Base-by-base conservation (phyloP, 2,113 vertebrate species). In the Porphyrio hochstetteri region DNA sequence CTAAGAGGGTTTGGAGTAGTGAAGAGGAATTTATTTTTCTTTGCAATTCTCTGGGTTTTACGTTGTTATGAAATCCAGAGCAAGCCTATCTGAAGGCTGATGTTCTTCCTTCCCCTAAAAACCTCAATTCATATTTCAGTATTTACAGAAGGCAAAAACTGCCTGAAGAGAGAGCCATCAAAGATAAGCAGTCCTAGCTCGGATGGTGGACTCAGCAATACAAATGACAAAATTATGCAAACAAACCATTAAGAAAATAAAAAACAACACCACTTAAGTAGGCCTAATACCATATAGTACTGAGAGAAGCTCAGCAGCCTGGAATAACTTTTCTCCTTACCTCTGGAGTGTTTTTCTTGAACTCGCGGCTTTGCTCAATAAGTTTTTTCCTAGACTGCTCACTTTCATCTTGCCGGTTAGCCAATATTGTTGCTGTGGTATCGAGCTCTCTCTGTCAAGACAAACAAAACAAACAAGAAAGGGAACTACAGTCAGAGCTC, bases 301-400 rank as follows among this genome's bases (percentile, higher is more conserved):
- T 48, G 60, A 11, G 65, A 61, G 56, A 40, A 63, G 40, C 40
- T 31, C 74, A 38, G 31, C 52, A 38, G 61, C 12, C 15, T 25
- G 64, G 40, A 53, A 31, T 0, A 55, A 67, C 13, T 87, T 56
- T 48, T 38, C 38, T 55, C 82, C 98, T 99, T 97, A 99, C 99
- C 99, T 99, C 99, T 95, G 99, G 99, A 98, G 99, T 99, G 98
- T 99, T 99, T 97, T 99, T 99, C 98, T 99, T 99, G 98, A 99
- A 99, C 96, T 99, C 99, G 5, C 99, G 99, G 98, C 99, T 99
- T 98, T 99, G 99, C 97, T 99, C 99, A 92, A 99, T 99, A 82
- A 99, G 99, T 96, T 99, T 99, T 97, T 99, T 99, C 97, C 99
- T 98, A 70, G 99, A 99, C 98, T 99, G 99, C 95, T 99, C 99